Evolutionary conservation across 2,888 invertebrate genomes (phyloP), one percentile per base, ranked within the genome.

Genomic region (Xylota segnis): DNA sequence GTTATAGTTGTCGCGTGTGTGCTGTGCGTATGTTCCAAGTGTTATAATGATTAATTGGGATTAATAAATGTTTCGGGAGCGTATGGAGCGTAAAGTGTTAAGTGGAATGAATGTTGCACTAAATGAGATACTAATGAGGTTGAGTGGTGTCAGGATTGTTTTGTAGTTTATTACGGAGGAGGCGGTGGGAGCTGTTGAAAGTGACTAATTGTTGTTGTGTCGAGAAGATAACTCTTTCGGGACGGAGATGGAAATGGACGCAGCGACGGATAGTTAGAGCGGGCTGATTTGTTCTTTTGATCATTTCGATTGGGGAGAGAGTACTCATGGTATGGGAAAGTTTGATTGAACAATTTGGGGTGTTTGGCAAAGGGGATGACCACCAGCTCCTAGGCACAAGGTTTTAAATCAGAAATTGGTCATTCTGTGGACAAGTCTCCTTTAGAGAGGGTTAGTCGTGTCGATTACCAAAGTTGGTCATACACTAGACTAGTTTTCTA

Each of bases 81-180:
- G 71, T 71, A 82, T 61, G 66, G 63, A 77, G 82, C 76, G 76
- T 68, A 82, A 86, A 86, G 86, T 86, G 86, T 82, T 86, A 82
- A 86, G 82, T 86, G 82, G 58, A 72, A 86, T 86, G 82, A 77
- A 86, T 86, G 86, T 66, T 86, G 86, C 82, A 74, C 66, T 76
- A 86, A 86, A 86, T 86, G 82, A 82, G 82, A 68, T 68, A 82
- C 82, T 86, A 86, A 86, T 86, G 81, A 86, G 86, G 76, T 82
- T 82, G 71, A 82, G 54, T 72, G 76, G 65, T 84, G 83, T 61
- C 58, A 56, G 34, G 56, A 70, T 76, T 75, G 68, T 68, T 76
- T 58, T 52, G 50, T 70, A 59, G 43, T 71, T 63, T 50, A 72
- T 59, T 74, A 27, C n/a, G 32, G 5, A 14, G 43, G 37, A 27